Conservation (phyloP, 1,140 invertebrate species). For the Psix sp. region DNA sequence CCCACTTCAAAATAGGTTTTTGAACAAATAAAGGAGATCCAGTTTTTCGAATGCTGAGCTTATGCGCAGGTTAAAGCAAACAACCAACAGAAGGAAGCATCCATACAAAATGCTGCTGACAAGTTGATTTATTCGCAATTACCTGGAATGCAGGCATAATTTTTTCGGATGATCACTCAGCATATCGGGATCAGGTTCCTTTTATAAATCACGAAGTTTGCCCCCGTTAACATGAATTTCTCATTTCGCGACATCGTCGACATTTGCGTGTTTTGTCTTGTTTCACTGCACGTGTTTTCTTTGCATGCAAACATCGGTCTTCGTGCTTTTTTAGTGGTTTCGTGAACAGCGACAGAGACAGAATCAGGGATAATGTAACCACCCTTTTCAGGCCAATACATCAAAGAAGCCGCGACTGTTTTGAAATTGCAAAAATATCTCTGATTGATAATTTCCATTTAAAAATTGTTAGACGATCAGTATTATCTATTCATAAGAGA, state of each 20-base stretch:
- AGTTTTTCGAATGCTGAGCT: constrained; percentile 21
- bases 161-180: constrained; percentile 50
- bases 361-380: constrained; percentile 22
- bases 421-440: too few species aligned
- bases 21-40: too few species aligned
- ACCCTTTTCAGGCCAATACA: constrained; percentile 7
- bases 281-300: constrained; percentile 22
- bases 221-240: constrained; percentile 37
- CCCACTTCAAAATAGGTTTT: too few species aligned
- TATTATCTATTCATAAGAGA: too few species aligned
- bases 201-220: constrained; percentile 39
- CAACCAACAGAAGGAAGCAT: constrained; percentile 12
- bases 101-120: constrained; percentile 37
- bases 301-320: constrained; percentile 17
- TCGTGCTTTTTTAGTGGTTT: constrained; percentile 17
- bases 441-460: too few species aligned
- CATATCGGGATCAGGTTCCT: constrained; percentile 56
- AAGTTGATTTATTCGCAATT: constrained; percentile 53
- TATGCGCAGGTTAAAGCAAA: constrained; percentile 8
- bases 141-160: constrained; percentile 32
- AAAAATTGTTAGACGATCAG: too few species aligned
- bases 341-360: constrained; percentile 20
- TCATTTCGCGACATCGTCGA: constrained; percentile 24
- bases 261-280: constrained; percentile 43
- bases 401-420: constrained; percentile 19